A percentile compares a stretch with the other conserved stretches of the same genome.
Evolutionary conservation across 2,113 vertebrate genomes (phyloP).

Genomic region (Conger conger): DNA sequence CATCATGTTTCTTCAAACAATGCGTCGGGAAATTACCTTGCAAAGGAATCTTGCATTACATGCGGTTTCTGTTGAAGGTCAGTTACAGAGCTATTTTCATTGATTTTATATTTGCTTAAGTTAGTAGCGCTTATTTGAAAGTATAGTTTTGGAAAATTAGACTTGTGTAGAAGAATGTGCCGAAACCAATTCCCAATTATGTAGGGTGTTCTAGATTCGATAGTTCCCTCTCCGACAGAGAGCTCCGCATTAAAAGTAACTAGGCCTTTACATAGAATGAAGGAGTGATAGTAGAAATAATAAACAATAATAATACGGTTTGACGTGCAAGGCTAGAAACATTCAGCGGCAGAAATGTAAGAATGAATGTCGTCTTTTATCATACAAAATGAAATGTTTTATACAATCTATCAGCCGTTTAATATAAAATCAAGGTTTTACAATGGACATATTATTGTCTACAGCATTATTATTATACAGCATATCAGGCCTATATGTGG

Average conservation of each 20-base stretch:
- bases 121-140: background rate
- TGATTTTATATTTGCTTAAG: background rate
- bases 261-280: too few species aligned
- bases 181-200: background rate
- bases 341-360: background rate
- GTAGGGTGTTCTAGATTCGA: background rate
- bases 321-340: background rate
- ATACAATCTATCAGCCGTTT: too few species aligned
- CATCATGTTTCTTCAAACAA: background rate
- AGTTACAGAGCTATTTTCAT: background rate
- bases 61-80: conserved; percentile 21
- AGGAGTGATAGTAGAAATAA: too few species aligned
- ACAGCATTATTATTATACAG: too few species aligned
- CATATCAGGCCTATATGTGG: too few species aligned
- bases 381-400: too few species aligned
- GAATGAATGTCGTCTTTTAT: background rate
- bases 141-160: background rate
- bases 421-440: too few species aligned
- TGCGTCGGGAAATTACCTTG: background rate
- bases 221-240: background rate
- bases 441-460: too few species aligned
- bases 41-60: conserved; percentile 8
- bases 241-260: background rate
- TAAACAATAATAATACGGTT: background rate
- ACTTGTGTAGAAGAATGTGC: background rate